Evolutionary conservation across 2,113 vertebrate species (phyloP), one percentile per base, ranked within the genome.

Genomic region (Uria aalge): DNA sequence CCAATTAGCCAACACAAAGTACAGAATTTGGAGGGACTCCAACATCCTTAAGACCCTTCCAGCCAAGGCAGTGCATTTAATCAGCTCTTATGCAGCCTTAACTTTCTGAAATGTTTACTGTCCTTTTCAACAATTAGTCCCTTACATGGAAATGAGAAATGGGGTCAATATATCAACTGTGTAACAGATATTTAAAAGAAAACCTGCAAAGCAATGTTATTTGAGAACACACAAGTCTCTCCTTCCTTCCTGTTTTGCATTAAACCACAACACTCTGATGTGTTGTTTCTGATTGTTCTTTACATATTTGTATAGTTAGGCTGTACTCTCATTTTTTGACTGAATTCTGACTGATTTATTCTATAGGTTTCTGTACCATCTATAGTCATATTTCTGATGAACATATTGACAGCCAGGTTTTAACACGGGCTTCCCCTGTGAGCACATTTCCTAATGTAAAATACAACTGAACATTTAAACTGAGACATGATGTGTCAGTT

Each of bases 231-330:
- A 59, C 6, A 45, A 59, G 60, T 75, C 66, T 79, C 57, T 60
- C 66, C 62, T 68, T 88, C 45, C 82, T 94, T 97, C 91, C 84
- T 88, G 36, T 85, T 97, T 91, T 77, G 74, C 66, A 77, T 32
- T 75, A 85, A 90, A 77, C 89, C 87, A 88, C 89, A 95, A 45
- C 43, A 64, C 22, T 9, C 36, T 72, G 66, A 68, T 68, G 40
- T 24, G 56, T 88, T 69, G 67, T 60, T 85, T 21, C 66, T 66
- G 29, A 59, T 36, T 71, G 66, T 53, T 88, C 48, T 79, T 94
- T 72, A 81, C 23, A 32, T 64, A 72, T 60, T 50, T 62, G 41
- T 60, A 82, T 30, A 47, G 48, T 68, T 30, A 45, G 48, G 32
- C 69, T 69, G 52, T 5, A 73, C 45, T 41, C 38, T 86, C 74